Base-by-base conservation (phyloP, 2,113 vertebrate genomes). In the Centropus unirufus region DNA sequence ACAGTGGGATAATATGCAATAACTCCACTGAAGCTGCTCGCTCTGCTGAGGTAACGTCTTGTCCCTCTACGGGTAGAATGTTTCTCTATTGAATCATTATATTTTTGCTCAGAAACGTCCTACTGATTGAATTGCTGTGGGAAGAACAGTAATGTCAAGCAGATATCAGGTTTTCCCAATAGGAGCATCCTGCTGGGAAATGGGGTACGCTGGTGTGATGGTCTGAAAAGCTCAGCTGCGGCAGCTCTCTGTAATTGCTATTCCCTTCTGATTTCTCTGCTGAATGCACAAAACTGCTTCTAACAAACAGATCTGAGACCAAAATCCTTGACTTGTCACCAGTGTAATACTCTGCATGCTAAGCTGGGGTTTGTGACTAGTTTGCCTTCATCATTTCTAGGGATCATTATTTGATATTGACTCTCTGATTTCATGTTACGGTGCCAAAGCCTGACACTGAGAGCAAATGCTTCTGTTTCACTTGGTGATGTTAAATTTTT, bases 221-320 rank as follows among this genome's bases (percentile, higher is more conserved):
- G 83, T 87, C 84, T 87, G 79, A 83, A 95, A 79, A 59, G 87
- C 95, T 96, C 96, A 97, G 96, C 96, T 96, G 95, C 2, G 2
- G 62, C 87, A 51, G 88, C 90, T 79, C 89, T 96, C 85, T 76
- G 68, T 97, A 95, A 97, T 97, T 96, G 92, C 96, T 95, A 74
- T 95, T 95, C 92, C 96, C 95, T 96, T 30, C 81, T 80, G 95
- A 93, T 96, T 97, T 96, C 81, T 77, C 83, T 79, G 87, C 94
- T 94, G 93, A 92, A 89, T 61, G 91, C 95, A 92, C 89, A 92
- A 93, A 86, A 46, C 69, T 81, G 84, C 93, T 97, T 95, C 86
- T 93, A 70, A 86, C 75, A 95, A 97, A 90, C 79, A 95, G 63
- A 96, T 93, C 84, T 78, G 74, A 88, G 92, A 92, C 89, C 49